Evolutionary conservation across 1,140 invertebrate genomes (phyloP), one percentile per base, ranked within the genome.

Genomic region (Drosophila littoralis): DNA sequence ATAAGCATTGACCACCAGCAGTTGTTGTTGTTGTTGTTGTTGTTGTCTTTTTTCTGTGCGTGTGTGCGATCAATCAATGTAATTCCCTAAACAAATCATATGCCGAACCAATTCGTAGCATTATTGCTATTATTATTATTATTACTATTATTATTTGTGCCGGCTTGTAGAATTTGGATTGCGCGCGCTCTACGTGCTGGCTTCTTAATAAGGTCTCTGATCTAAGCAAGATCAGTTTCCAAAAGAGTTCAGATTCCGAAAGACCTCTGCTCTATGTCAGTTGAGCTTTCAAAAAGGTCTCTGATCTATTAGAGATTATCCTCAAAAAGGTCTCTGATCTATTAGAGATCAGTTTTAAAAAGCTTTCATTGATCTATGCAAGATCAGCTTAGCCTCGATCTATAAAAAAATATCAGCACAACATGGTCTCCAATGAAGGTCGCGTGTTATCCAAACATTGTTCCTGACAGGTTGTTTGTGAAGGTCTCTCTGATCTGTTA

Each of bases 61-160:
- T 42, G 33, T 58, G 45, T 70, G 38, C 64, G 36, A 54, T 79
- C 77, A 79, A 79, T 80, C 76, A 78, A 36, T 75, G 66, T 59
- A 40, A 52, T 70, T 17, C 59, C 52, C 32, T 4, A 46, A 59
- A 35, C 57, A 59, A 46, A 59, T 59, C 42, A 17, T 59, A 12
- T 50, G 68, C 61, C 52, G 69, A 72, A 72, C 69, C 69, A 72
- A 73, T 73, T 75, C 60, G 38, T 32, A 28, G 22, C 22, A 28
- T 28, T 64, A 64, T 35, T 15, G 8, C n/a, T 22, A 42, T 28
- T 17, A 17, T 17, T 17, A 52, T 38, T 54, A 59, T 59, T 69
- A 40, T 38, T 48, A 46, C 17, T 9, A 35, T 17, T 15, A 59
- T 59, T 59, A 45, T 59, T 59, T 46, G 55, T 59, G 42, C 42